Conservation (phyloP, 2,888 invertebrate species). For the Loripinus fragilis region DNA sequence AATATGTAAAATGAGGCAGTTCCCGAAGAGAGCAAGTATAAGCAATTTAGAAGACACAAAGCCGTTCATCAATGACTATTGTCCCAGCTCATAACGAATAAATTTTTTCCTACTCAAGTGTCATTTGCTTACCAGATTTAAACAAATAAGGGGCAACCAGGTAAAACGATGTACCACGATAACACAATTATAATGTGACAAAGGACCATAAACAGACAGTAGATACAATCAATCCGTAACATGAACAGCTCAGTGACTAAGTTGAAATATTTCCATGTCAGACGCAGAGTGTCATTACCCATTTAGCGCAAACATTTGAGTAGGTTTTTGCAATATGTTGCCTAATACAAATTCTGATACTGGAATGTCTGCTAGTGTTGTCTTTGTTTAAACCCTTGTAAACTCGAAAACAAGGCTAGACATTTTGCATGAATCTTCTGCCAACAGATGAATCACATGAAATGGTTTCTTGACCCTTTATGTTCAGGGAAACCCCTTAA, state of each 20-base stretch:
- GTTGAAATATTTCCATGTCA: background rate
- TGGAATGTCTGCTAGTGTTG: too few relatives aligned
- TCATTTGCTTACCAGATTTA: slow-evolving; percentile 4
- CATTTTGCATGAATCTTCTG: too few relatives aligned
- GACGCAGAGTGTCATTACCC: too few relatives aligned
- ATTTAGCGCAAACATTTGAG: too few relatives aligned
- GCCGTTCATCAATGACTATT: background rate
- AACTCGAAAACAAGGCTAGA: too few relatives aligned
- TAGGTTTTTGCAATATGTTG: too few relatives aligned
- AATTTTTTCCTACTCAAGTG: slow-evolving; percentile 11
- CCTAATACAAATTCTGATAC: too few relatives aligned
- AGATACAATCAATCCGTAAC: background rate
- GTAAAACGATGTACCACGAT: background rate
- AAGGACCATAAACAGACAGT: background rate
- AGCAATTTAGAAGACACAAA: background rate
- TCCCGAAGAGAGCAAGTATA: background rate
- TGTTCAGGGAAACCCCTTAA: too few relatives aligned
- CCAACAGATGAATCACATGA: too few relatives aligned
- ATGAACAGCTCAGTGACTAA: slow-evolving; percentile 3
- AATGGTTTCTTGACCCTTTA: too few relatives aligned
- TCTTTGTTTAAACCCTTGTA: too few relatives aligned
- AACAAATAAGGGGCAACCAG: background rate
- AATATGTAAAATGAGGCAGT: background rate
- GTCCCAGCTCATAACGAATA: background rate
- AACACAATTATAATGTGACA: slow-evolving; percentile 16